Evolutionary conservation across 1,140 invertebrate genomes (phyloP).

Genomic region (Zaprionus africanus): DNA sequence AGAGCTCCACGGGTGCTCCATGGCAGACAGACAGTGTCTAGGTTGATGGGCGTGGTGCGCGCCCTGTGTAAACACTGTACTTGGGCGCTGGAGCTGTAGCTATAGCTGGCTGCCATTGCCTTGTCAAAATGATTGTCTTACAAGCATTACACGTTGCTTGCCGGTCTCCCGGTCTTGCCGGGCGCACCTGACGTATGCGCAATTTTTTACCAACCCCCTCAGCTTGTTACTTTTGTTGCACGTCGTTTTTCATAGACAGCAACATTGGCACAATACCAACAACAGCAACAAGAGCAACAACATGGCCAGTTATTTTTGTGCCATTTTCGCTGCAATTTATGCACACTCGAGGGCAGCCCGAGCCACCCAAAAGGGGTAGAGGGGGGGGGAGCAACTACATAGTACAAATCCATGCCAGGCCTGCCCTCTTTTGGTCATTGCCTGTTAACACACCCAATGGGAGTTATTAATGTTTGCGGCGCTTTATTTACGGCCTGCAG

Average conservation of each 20-base stretch:
- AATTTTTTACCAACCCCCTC: conserved; percentile 65
- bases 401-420: conserved; percentile 63
- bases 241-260: conserved; percentile 79
- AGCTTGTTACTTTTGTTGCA: conserved; percentile 73
- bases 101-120: conserved; percentile 47
- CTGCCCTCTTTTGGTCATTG: conserved; percentile 76
- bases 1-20: background rate
- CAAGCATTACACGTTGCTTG: conserved; percentile 70
- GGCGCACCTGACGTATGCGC: conserved; percentile 75
- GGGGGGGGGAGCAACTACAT: conserved; percentile 25
- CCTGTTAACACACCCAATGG: conserved; percentile 82
- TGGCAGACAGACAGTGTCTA: conserved; percentile 44
- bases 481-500: conserved; percentile 75
- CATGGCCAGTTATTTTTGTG: conserved; percentile 51
- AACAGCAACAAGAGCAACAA: background rate
- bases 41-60: conserved; percentile 29
- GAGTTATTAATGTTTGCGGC: conserved; percentile 80
- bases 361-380: background rate
- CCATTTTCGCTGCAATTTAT: conserved; percentile 81
- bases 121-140: conserved; percentile 81
- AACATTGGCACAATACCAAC: conserved; percentile 34
- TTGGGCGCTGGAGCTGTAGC: conserved; percentile 4
- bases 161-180: conserved; percentile 6
- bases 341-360: conserved; percentile 47
- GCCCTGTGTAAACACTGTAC: conserved; percentile 46